phyloP scores from a whole-genome alignment of 2,888 invertebrate species.

The Acleris laterana region DNA sequence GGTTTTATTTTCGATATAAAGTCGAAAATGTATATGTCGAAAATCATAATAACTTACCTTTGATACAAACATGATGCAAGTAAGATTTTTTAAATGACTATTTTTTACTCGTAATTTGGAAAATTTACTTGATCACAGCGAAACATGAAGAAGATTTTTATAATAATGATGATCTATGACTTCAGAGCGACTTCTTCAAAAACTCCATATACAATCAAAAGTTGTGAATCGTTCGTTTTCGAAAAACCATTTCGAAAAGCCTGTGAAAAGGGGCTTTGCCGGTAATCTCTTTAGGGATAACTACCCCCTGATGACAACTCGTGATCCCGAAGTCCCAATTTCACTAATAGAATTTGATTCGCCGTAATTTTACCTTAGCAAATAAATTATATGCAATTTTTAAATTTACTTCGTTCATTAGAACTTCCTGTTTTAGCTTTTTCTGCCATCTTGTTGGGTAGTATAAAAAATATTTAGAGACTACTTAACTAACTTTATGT shows the following conservation, averaged over 20 bases:
- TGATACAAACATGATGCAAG: neutral
- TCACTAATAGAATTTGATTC: constrained; percentile 74
- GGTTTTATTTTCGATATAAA: constrained; percentile 3
- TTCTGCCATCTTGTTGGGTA: neutral
- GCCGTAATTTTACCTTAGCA: constrained; percentile 49
- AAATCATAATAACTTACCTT: neutral
- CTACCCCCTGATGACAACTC: constrained; percentile 68
- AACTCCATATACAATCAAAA: neutral
- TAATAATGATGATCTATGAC: no score
- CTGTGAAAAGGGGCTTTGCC: constrained; percentile 14
- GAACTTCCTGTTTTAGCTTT: constrained; percentile 61
- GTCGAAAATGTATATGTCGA: constrained; percentile 9
- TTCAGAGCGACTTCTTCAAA: no score
- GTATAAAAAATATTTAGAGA: neutral
- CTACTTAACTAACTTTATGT: no score
- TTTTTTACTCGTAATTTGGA: no score
- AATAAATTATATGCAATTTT: constrained; percentile 51
- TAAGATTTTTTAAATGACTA: no score
- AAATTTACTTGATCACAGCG: neutral
- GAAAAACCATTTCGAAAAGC: constrained; percentile 5
- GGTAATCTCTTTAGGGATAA: constrained; percentile 45
- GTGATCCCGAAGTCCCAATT: constrained; percentile 48
- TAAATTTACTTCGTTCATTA: constrained; percentile 58
- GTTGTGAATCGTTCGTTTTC: constrained; percentile 1
- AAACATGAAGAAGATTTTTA: neutral